Evolutionary conservation across 2,888 invertebrate species (phyloP).

Genomic region (Neocrepidodera transversa): DNA sequence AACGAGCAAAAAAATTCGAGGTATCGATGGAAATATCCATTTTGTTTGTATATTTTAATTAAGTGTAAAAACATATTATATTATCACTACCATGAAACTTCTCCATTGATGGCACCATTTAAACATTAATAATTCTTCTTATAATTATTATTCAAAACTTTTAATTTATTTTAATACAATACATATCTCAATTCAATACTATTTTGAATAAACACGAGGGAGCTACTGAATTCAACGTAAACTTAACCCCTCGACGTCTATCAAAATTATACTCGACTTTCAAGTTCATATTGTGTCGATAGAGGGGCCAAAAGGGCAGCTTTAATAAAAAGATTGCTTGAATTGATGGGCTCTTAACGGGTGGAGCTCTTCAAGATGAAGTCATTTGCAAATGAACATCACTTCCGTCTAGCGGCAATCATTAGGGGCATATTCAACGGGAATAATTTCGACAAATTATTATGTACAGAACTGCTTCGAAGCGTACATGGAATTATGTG

Average conservation of each 20-base stretch:
- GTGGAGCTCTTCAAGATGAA: conserved; percentile 53
- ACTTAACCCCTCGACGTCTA: conserved; percentile 51
- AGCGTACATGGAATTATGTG: conserved; percentile 15
- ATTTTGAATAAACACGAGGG: not conserved
- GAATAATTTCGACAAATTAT: conserved; percentile 59
- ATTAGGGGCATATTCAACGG: conserved; percentile 61
- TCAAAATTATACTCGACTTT: conserved; percentile 58
- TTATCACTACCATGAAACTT: no score
- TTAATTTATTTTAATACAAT: no score
- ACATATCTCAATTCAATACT: not conserved
- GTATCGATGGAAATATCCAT: no score
- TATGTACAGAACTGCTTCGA: conserved; percentile 44
- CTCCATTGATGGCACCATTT: no score
- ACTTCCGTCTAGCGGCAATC: conserved; percentile 58
- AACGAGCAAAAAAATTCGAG: no score
- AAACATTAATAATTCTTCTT: no score
- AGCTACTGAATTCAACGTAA: conserved; percentile 28
- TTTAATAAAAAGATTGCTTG: conserved; percentile 61
- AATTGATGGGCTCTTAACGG: conserved; percentile 55
- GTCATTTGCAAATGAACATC: conserved; percentile 62
- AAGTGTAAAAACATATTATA: no score
- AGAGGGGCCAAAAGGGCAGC: conserved; percentile 50
- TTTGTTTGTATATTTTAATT: no score
- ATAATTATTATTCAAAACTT: no score
- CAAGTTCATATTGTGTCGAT: conserved; percentile 55